These are phyloP conservation scores for Dicentrarchus labrax DNA, from an alignment of 2,113 vertebrate genomes.

Conservation along the genomic window DNA sequence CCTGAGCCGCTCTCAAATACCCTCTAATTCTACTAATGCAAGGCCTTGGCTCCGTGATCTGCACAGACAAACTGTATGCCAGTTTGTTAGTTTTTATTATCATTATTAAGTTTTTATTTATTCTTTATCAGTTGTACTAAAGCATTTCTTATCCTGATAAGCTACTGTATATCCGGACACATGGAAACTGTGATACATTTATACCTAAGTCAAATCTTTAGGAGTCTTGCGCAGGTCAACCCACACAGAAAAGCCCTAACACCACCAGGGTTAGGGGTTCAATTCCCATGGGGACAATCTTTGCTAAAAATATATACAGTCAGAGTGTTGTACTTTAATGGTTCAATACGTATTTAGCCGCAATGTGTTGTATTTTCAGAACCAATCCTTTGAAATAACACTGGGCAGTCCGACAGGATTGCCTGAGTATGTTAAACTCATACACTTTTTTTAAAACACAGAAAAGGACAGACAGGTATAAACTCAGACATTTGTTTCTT, in stretches of 20 bases:
- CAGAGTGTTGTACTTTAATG: conserved; percentile 9
- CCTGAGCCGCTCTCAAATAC: conserved; percentile 71
- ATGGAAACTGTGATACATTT: not conserved
- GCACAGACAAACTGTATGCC: conserved; percentile 30
- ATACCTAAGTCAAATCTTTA: not conserved
- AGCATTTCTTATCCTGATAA: conserved; percentile 45
- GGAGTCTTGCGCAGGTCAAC: not conserved
- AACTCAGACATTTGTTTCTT: not conserved
- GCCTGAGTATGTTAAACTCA: not conserved
- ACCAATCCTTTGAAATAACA: conserved; percentile 11
- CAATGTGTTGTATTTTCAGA: conserved; percentile 6
- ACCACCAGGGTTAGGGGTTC: not conserved
- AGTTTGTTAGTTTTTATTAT: conserved; percentile 51
- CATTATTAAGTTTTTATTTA: conserved; percentile 47
- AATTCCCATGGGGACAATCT: not conserved
- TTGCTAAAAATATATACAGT: not conserved
- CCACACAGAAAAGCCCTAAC: not conserved
- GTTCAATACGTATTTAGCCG: not conserved
- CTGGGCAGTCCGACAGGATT: not conserved
- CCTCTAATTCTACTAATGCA: conserved; percentile 75
- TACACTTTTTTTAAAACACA: not conserved
- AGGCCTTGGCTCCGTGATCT: conserved; percentile 55
- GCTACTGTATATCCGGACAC: conserved; percentile 1
- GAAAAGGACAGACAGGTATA: not conserved
- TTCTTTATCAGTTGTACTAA: conserved; percentile 49